Evolutionary conservation across 1,140 invertebrate species (phyloP), one percentile per base, ranked within the genome.

Genomic region (Ceratoteleas bidentatus): DNA sequence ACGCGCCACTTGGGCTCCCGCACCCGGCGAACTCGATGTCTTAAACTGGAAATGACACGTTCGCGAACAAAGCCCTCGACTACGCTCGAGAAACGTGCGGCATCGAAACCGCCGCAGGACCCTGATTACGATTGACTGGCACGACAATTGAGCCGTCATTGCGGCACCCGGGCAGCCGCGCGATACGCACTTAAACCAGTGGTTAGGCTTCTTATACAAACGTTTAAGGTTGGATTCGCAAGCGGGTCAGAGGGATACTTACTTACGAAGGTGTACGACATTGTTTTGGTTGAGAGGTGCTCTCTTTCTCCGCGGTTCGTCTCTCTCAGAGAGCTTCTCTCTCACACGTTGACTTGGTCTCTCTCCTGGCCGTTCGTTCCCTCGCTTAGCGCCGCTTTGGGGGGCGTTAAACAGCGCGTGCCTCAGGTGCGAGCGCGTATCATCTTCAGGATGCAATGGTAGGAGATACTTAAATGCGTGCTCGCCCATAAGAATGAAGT

Each of bases 401-500:
- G 65, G 86, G 85, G 88, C 88, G 90, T 87, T 90, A 92, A 91
- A 91, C 89, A 91, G 90, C 89, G 89, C 90, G 89, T 90, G 88
- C 85, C 88, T 89, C 83, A 87, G 84, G 83, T 75, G 86, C 81
- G 74, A 85, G 81, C 78, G 73, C 56, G 54, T 84, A 77, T 78
- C 61, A 80, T 80, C 76, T 66, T 64, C 79, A 76, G 79, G 83
- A 76, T 77, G 77, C 61, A n/a, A 80, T 85, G 81, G 84, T 78
- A 85, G 81, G 84, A 85, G 81, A 83, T 83, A 85, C 65, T 81
- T 81, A 83, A 83, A 85, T 72, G 76, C 75, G 68, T 80, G 68
- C 72, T 77, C 70, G 78, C 78, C 78, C 56, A 66, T 77, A 81
- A 74, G 78, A 82, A 84, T 77, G 75, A 86, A 80, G 78, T 87